Evolutionary conservation across 2,113 vertebrate genomes (phyloP).

Genomic region (Paradoxurus hermaphroditus): DNA sequence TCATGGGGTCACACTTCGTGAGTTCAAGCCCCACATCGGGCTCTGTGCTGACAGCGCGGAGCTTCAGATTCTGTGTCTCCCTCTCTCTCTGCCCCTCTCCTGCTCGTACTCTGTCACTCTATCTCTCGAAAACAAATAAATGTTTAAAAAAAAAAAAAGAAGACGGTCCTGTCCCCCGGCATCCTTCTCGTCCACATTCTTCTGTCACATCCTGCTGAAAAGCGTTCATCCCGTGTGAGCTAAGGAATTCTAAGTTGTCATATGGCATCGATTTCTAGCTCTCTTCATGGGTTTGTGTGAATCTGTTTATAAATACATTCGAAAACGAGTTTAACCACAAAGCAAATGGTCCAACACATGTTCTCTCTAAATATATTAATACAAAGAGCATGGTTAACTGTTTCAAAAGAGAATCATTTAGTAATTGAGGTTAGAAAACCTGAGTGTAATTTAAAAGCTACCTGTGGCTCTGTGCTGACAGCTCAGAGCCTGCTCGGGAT

Average conservation of each 20-base stretch:
- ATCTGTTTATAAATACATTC: background rate
- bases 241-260: background rate
- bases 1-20: too few relatives aligned
- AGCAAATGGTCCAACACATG: background rate
- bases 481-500: too few relatives aligned
- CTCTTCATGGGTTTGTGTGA: background rate
- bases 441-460: background rate
- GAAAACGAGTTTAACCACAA: background rate
- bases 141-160: background rate
- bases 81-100: too few relatives aligned
- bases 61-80: too few relatives aligned
- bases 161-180: background rate
- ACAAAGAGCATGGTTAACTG: background rate
- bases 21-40: too few relatives aligned
- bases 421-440: background rate
- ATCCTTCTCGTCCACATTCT: background rate
- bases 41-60: too few relatives aligned
- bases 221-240: background rate
- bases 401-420: background rate
- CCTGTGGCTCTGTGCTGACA: too few relatives aligned
- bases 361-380: constrained; percentile 31
- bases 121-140: too few relatives aligned
- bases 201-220: background rate
- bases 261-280: background rate
- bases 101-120: too few relatives aligned